A percentile compares a stretch with the other conserved stretches of the same genome.
Evolutionary conservation across 2,113 vertebrate genomes (phyloP).

Genomic region (Atherinomorus stipes): DNA sequence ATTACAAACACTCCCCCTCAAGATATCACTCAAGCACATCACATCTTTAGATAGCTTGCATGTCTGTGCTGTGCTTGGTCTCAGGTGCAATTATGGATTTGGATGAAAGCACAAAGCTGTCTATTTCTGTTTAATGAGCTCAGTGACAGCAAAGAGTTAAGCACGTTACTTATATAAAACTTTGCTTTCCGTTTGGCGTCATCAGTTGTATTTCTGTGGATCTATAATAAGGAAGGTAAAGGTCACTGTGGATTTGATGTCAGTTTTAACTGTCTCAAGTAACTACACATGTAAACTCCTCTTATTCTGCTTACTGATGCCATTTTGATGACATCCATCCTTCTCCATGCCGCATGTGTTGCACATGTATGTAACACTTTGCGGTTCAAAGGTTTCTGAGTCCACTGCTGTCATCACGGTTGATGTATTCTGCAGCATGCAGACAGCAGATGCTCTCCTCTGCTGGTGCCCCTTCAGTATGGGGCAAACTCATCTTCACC

Average conservation of each 20-base stretch:
- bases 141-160: constrained; percentile 56
- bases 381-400: constrained; percentile 32
- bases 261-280: constrained; percentile 21
- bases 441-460: constrained; percentile 61
- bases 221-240: constrained; percentile 55
- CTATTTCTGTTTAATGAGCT: constrained; percentile 51
- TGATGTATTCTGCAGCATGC: constrained; percentile 27
- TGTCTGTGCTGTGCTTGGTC: constrained; percentile 4
- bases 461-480: constrained; percentile 22
- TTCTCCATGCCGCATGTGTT: background rate
- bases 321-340: background rate
- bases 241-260: constrained; percentile 38
- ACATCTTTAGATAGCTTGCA: background rate
- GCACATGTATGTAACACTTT: constrained; percentile 22
- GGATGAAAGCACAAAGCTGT: constrained; percentile 55
- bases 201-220: constrained; percentile 7
- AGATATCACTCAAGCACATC: constrained; percentile 44
- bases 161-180: constrained; percentile 49
- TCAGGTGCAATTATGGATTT: constrained; percentile 43
- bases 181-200: constrained; percentile 43
- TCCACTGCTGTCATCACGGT: constrained; percentile 8
- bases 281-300: background rate
- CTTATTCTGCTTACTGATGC: background rate
- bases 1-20: constrained; percentile 38
- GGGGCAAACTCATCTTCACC: constrained; percentile 34